Conservation (phyloP, 1,140 invertebrate species). For the Drosophila navojoa region DNA sequence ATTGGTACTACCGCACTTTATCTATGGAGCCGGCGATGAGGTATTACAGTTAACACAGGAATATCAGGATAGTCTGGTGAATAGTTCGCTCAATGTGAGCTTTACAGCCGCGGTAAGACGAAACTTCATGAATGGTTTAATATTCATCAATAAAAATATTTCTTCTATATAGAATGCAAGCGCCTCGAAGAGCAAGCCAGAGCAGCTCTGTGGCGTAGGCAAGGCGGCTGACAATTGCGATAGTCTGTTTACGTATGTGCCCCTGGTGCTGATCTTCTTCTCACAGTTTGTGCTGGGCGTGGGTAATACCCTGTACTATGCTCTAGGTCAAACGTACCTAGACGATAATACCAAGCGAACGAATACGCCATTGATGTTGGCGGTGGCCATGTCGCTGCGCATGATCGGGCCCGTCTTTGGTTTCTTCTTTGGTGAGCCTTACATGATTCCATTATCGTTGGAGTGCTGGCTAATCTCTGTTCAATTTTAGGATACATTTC, state of each 20-base stretch:
- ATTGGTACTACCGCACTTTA: conserved; percentile 87
- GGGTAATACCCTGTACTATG: conserved; percentile 88
- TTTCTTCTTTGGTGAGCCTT: conserved; percentile 69
- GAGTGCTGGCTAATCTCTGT: neutral
- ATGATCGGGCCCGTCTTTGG: conserved; percentile 82
- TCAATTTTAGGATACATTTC: conserved; percentile 86
- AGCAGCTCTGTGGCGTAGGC: conserved; percentile 64
- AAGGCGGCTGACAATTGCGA: conserved; percentile 83
- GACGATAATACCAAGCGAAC: conserved; percentile 89
- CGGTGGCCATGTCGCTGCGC: conserved; percentile 77
- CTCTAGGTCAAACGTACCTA: conserved; percentile 88
- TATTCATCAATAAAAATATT: neutral
- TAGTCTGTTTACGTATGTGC: conserved; percentile 84
- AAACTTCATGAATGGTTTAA: neutral
- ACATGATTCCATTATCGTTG: neutral
- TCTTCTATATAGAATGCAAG: conserved; percentile 36
- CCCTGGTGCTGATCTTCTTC: conserved; percentile 87
- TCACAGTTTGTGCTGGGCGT: conserved; percentile 89
- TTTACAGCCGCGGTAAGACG: conserved; percentile 50
- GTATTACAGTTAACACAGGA: conserved; percentile 84
- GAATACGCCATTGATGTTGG: conserved; percentile 87
- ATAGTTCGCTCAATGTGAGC: conserved; percentile 32
- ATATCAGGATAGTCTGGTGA: conserved; percentile 57
- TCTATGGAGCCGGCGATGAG: conserved; percentile 88
- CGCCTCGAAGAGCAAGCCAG: conserved; percentile 30